Evolutionary conservation across 2,797 vertebrate species (phyloP).

Genomic region (Holocentrus rufus): DNA sequence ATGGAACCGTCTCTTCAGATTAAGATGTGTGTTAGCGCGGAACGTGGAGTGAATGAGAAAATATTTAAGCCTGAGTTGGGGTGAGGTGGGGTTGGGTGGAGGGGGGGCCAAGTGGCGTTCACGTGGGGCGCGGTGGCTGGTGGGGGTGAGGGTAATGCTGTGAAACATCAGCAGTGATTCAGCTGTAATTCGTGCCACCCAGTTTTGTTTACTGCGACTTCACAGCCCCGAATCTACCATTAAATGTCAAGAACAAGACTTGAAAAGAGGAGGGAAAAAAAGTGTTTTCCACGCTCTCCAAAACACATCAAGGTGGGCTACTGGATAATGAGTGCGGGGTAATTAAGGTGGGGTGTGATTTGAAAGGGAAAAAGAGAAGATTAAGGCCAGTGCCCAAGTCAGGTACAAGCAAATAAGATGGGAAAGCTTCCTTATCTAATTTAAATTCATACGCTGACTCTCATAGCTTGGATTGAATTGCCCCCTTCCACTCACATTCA

Average conservation of each 20-base stretch:
- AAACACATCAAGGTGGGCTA: constrained; percentile 17
- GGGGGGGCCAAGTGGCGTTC: not conserved
- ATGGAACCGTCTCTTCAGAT: constrained; percentile 76
- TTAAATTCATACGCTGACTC: not conserved
- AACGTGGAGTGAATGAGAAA: constrained; percentile 68
- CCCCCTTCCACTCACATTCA: not conserved
- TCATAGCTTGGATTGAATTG: constrained; percentile 5
- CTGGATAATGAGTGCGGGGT: constrained; percentile 12
- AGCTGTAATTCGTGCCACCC: constrained; percentile 40
- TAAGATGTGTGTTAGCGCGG: constrained; percentile 65
- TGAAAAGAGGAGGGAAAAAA: constrained; percentile 52
- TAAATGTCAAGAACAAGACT: constrained; percentile 59
- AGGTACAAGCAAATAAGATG: not conserved
- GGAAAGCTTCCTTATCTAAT: constrained; percentile 14
- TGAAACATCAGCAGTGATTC: constrained; percentile 58
- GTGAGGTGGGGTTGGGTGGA: not conserved
- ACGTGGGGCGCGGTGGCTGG: constrained; percentile 19
- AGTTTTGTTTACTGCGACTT: constrained; percentile 55
- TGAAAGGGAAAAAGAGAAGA: constrained; percentile 11
- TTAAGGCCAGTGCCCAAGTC: not conserved
- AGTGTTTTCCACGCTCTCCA: constrained; percentile 25
- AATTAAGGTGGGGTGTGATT: constrained; percentile 24
- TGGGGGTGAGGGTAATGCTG: constrained; percentile 50
- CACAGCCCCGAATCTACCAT: constrained; percentile 38
- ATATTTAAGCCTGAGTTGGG: constrained; percentile 37